phyloP scores from a whole-genome alignment of 2,113 vertebrate genomes.

The Cyphomyrus plagiostoma region DNA sequence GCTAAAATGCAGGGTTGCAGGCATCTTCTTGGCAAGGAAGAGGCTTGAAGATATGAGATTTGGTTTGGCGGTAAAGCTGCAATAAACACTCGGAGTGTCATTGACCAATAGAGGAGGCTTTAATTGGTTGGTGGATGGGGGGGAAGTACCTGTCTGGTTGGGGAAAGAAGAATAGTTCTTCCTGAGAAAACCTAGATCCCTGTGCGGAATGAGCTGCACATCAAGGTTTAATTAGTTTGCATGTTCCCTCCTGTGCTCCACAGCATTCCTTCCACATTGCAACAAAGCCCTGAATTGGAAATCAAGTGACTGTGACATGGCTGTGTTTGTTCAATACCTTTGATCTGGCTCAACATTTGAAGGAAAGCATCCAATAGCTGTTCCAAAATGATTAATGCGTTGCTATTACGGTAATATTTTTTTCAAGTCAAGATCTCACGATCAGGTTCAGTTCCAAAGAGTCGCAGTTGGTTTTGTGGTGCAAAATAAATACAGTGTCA shows the following conservation, averaged over 20 bases:
- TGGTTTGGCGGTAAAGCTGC: not conserved
- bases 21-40: not conserved
- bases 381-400: not conserved
- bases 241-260: not conserved
- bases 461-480: not conserved
- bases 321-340: not conserved
- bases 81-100: not conserved
- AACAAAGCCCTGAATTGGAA: not conserved
- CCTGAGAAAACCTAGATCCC: not conserved
- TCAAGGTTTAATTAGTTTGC: not conserved
- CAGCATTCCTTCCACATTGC: not conserved
- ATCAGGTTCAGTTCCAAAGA: not conserved
- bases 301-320: not conserved
- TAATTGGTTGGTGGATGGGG: not conserved
- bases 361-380: not conserved
- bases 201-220: not conserved
- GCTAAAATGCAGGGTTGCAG: not conserved
- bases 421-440: not conserved
- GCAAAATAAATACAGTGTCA: not conserved
- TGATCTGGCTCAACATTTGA: not conserved
- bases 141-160: not conserved
- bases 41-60: not conserved
- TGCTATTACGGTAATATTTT: not conserved
- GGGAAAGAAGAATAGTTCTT: not conserved
- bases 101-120: not conserved